phyloP scores from a whole-genome alignment of 2,113 vertebrate genomes.

The Gracilinanus agilis region DNA sequence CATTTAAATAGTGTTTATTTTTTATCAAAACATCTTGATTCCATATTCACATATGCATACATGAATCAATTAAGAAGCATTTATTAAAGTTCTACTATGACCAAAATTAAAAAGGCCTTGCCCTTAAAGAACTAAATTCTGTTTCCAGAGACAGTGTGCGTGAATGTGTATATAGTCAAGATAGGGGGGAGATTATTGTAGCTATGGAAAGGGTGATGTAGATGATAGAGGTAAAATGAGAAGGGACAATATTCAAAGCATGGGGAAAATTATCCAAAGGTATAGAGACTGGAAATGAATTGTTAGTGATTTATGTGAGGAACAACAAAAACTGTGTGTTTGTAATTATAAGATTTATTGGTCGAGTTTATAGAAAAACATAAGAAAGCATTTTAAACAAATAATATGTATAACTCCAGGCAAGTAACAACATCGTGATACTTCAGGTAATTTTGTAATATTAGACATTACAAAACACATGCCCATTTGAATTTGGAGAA shows the following conservation, averaged over 20 bases:
- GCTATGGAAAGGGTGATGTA: not conserved
- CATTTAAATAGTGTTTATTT: not conserved
- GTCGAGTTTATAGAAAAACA: not conserved
- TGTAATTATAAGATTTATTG: not conserved
- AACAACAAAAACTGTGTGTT: not conserved
- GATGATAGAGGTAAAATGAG: not conserved
- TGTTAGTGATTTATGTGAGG: not conserved
- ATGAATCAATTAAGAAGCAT: not conserved
- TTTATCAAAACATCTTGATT: not conserved
- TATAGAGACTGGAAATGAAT: not conserved
- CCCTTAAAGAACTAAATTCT: not conserved
- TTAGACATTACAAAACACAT: not conserved
- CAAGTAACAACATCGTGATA: not conserved
- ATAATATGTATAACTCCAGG: not conserved
- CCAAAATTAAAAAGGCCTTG: not conserved
- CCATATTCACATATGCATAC: not conserved
- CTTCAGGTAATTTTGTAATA: not conserved
- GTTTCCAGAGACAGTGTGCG: not conserved
- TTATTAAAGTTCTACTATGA: not conserved
- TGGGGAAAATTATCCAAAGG: not conserved
- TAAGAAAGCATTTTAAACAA: not conserved
- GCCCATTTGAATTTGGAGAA: not conserved
- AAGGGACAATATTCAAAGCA: not conserved
- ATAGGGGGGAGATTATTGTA: not conserved
- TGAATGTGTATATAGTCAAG: too few relatives aligned